Percentiles rank a stretch among this genome's conserved stretches.
Conservation (phyloP, 2,113 vertebrate genomes). For the Gobius niger region DNA sequence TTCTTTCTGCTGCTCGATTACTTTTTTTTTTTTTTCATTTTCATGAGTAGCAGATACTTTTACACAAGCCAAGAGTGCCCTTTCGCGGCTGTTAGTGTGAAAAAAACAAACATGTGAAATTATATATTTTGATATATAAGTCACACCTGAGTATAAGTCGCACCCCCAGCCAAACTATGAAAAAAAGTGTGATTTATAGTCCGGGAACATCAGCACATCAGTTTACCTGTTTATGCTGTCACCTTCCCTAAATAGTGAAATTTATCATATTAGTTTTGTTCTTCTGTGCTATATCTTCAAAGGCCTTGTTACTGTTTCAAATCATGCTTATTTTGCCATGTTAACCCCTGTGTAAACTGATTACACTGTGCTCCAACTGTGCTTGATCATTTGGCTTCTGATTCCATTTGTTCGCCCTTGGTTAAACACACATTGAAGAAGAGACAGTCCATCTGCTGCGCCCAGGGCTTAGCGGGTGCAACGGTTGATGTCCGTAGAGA, state of each 20-base stretch:
- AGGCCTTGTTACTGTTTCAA: background rate
- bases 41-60: too few relatives aligned
- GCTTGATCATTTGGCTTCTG: conserved; percentile 62
- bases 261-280: background rate
- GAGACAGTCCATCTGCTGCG: conserved; percentile 62
- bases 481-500: conserved; percentile 42
- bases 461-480: conserved; percentile 35
- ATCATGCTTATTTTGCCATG: conserved; percentile 32
- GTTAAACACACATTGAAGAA: conserved; percentile 61
- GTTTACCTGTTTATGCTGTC: too few relatives aligned
- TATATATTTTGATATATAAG: too few relatives aligned
- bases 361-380: conserved; percentile 61
- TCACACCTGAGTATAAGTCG: too few relatives aligned
- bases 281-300: background rate
- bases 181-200: too few relatives aligned
- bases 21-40: too few relatives aligned
- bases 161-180: too few relatives aligned
- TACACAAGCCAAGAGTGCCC: too few relatives aligned
- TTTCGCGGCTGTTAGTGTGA: too few relatives aligned
- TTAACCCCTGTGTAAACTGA: conserved; percentile 57
- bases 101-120: too few relatives aligned
- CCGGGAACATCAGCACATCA: too few relatives aligned
- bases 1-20: too few relatives aligned
- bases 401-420: conserved; percentile 66
- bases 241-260: background rate